phyloP scores from a whole-genome alignment of 1,140 invertebrate genomes.

The Drosophila obscura region DNA sequence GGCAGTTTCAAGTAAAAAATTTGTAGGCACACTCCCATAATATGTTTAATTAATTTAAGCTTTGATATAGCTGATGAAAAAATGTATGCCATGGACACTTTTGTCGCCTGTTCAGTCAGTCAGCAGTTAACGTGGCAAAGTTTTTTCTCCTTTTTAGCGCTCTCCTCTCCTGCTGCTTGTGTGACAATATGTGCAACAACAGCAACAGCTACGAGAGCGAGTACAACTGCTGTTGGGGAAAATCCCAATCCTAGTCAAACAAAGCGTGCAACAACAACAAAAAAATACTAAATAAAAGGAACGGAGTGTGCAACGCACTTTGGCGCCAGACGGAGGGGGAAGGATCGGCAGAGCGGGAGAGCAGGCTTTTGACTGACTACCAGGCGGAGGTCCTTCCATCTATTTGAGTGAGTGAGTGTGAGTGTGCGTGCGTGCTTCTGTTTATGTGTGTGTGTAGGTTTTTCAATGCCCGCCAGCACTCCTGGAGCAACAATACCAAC shows the following conservation, averaged over 20 bases:
- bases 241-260: conserved; percentile 75
- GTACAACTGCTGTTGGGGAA: conserved; percentile 59
- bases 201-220: conserved; percentile 41
- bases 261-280: conserved; percentile 70
- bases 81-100: conserved; percentile 42
- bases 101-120: conserved; percentile 65
- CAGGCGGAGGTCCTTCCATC: conserved; percentile 33
- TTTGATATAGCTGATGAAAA: not conserved
- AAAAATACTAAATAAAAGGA: conserved; percentile 30
- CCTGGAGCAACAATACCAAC: conserved; percentile 55
- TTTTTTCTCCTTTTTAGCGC: conserved; percentile 28
- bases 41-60: no score
- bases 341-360: conserved; percentile 2
- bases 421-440: conserved; percentile 1
- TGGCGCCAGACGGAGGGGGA: conserved; percentile 45
- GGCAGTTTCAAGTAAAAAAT: no score
- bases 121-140: conserved; percentile 58
- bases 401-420: conserved; percentile 14
- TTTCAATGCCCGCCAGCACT: conserved; percentile 77
- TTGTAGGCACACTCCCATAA: no score
- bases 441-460: conserved; percentile 29
- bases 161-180: conserved; percentile 22
- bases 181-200: conserved; percentile 52
- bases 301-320: conserved; percentile 75
- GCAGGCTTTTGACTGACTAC: conserved; percentile 67